Evolutionary conservation across 2,797 vertebrate species (phyloP).

Genomic region (Mormyrus proboscirostris): DNA sequence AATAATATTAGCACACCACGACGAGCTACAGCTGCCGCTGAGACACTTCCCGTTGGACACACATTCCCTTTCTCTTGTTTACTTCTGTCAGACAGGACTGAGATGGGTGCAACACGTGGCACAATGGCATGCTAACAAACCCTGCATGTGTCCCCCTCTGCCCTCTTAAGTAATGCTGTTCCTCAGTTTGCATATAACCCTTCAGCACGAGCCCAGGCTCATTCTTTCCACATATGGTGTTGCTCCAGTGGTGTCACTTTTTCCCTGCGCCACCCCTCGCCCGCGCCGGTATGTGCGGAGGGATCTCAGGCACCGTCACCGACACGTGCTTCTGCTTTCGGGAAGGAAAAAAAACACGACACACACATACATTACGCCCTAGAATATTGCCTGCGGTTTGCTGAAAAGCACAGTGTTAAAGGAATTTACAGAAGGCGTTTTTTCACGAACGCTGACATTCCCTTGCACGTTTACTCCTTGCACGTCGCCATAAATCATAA

Average conservation of each 20-base stretch:
- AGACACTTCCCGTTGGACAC: not conserved
- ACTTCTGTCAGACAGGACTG: not conserved
- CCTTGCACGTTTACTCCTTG: not conserved
- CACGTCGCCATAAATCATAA: slow-evolving; percentile 12
- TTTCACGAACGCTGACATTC: slow-evolving; percentile 8
- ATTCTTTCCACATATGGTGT: slow-evolving; percentile 16
- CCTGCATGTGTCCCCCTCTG: not conserved
- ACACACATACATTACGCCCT: slow-evolving; percentile 6
- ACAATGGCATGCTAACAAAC: not conserved
- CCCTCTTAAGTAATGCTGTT: not conserved
- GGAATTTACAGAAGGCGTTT: slow-evolving; percentile 14
- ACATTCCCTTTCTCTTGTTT: not conserved
- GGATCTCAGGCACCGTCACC: not conserved
- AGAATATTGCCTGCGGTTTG: slow-evolving; percentile 13
- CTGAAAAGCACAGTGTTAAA: slow-evolving; percentile 13
- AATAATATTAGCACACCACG: not conserved
- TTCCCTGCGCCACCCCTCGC: not conserved
- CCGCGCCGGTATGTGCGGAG: not conserved
- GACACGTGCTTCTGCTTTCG: not conserved
- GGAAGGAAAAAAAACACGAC: not conserved
- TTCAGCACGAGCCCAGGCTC: not conserved
- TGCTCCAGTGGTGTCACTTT: not conserved
- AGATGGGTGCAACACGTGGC: not conserved
- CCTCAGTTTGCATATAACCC: not conserved
- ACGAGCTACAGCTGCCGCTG: not conserved